phyloP scores from a whole-genome alignment of 2,797 vertebrate genomes.

The Champsocephalus esox region DNA sequence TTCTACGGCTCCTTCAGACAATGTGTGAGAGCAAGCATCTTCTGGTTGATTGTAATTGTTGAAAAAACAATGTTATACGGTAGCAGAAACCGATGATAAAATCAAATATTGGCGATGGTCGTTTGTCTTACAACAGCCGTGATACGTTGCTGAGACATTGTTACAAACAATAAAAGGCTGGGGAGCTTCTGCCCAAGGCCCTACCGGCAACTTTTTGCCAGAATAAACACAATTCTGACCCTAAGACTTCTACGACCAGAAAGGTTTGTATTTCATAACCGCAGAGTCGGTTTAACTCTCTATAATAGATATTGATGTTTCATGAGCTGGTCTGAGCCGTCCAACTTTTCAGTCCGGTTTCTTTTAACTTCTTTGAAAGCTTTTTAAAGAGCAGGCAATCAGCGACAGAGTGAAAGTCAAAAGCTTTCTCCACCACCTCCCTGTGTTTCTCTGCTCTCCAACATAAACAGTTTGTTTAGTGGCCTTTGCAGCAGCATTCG shows the following conservation, averaged over 20 bases:
- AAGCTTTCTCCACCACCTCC: conserved; percentile 13
- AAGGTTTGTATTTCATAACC: not conserved
- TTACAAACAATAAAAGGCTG: no score
- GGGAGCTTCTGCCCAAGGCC: no score
- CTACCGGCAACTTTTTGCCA: no score
- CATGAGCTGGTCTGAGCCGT: conserved; percentile 16
- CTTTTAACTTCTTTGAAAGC: conserved; percentile 19
- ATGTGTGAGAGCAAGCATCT: no score
- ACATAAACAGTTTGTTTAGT: conserved; percentile 55
- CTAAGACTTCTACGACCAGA: not conserved
- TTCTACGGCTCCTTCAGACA: no score
- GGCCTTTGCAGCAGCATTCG: conserved; percentile 49
- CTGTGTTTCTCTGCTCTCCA: conserved; percentile 1
- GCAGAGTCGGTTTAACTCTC: not conserved
- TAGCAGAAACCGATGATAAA: no score
- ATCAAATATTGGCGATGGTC: no score
- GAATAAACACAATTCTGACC: no score
- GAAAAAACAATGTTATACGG: no score
- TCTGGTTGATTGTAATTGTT: no score
- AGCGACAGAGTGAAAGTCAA: conserved; percentile 23
- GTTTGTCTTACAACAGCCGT: no score
- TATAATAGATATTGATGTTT: not conserved
- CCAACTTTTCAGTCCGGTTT: conserved; percentile 13
- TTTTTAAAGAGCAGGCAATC: conserved; percentile 35
- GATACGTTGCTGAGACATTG: no score